phyloP scores from a whole-genome alignment of 2,888 invertebrate species.

The Apotomis betuletana region DNA sequence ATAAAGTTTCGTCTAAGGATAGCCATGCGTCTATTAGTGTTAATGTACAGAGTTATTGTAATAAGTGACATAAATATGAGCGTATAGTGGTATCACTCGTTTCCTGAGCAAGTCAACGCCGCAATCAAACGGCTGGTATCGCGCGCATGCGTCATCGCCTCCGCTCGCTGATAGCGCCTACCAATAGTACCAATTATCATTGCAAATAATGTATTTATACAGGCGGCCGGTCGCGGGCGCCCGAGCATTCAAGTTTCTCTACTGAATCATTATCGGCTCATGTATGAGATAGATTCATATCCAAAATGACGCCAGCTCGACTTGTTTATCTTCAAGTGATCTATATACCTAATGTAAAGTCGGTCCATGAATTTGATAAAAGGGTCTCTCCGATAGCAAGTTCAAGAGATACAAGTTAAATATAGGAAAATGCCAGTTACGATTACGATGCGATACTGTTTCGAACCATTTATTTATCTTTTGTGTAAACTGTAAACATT shows the following conservation, averaged over 20 bases:
- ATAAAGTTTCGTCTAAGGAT: background rate
- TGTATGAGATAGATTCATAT: slow-evolving; percentile 57
- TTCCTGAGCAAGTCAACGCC: slow-evolving; percentile 55
- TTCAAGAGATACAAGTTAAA: slow-evolving; percentile 75
- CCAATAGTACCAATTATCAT: slow-evolving; percentile 82
- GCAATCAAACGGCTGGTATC: slow-evolving; percentile 50
- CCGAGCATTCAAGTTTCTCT: slow-evolving; percentile 61
- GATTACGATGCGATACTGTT: background rate
- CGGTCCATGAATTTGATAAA: slow-evolving; percentile 68
- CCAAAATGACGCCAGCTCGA: slow-evolving; percentile 55
- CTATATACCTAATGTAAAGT: too few species aligned
- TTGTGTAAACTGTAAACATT: background rate
- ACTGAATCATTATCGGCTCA: slow-evolving; percentile 61
- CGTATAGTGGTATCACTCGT: slow-evolving; percentile 50
- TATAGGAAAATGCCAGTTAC: slow-evolving; percentile 70
- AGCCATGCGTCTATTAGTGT: background rate
- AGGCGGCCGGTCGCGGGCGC: slow-evolving; percentile 65
- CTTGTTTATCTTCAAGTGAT: slow-evolving; percentile 63
- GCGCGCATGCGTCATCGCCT: slow-evolving; percentile 80
- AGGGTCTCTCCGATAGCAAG: slow-evolving; percentile 75
- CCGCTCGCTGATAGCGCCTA: slow-evolving; percentile 77
- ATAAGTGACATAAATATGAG: slow-evolving; percentile 14
- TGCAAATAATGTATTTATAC: slow-evolving; percentile 80
- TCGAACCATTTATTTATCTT: background rate
- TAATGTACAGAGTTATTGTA: slow-evolving; percentile 1